Conservation (phyloP, 2,797 vertebrate species). For the Pempheris klunzingeri region DNA sequence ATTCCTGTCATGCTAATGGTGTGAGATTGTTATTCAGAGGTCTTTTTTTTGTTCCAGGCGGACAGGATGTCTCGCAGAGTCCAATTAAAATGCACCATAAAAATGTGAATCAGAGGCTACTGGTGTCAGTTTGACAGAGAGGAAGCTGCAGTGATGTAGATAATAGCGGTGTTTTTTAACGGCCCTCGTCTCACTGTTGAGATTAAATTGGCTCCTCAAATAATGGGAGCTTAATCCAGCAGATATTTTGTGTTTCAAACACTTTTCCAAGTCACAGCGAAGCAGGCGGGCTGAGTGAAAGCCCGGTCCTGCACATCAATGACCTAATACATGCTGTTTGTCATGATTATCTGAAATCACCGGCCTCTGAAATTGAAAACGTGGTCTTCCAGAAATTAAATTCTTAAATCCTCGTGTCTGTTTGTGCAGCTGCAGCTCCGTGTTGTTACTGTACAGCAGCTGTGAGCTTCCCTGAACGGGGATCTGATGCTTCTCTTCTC, state of each 20-base stretch:
- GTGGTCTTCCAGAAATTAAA: background rate
- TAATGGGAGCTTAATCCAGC: background rate
- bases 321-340: background rate
- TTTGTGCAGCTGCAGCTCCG: background rate
- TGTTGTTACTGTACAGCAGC: background rate
- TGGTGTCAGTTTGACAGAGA: background rate
- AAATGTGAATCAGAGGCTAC: conserved; percentile 2
- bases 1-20: conserved; percentile 2
- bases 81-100: conserved; percentile 43
- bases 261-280: background rate
- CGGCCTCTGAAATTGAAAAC: conserved; percentile 3
- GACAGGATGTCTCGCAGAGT: conserved; percentile 36
- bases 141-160: conserved; percentile 2
- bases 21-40: background rate
- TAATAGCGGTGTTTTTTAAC: background rate
- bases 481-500: conserved; percentile 1
- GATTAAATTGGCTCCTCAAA: background rate
- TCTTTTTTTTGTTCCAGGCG: background rate
- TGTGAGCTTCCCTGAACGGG: background rate
- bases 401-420: background rate
- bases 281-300: background rate
- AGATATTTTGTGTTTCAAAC: background rate
- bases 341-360: conserved; percentile 9
- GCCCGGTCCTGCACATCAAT: background rate
- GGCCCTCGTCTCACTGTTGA: too few relatives aligned